These are phyloP conservation scores for Halictus rubicundus DNA, from an alignment of 1,140 invertebrate genomes.

Conservation along the genomic window DNA sequence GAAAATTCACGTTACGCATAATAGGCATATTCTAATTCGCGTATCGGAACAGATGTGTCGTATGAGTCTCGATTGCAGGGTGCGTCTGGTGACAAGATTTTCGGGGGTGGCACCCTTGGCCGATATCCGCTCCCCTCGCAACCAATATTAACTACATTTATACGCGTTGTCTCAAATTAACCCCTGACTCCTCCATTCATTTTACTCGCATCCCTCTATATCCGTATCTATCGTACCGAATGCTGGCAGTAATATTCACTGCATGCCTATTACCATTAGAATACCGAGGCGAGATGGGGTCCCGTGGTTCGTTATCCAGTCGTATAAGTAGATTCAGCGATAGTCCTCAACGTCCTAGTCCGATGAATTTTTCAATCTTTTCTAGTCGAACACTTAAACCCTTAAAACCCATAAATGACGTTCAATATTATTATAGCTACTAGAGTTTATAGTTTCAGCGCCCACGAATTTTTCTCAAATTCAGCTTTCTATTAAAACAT, in stretches of 20 bases:
- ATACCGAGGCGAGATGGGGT: constrained; percentile 20
- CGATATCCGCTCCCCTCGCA: constrained; percentile 39
- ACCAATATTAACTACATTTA: constrained; percentile 61
- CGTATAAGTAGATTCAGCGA: neutral
- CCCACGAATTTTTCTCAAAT: too few relatives aligned
- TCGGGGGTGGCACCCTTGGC: constrained; percentile 60
- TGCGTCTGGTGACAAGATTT: constrained; percentile 65
- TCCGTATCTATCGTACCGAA: constrained; percentile 32
- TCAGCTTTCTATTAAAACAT: too few relatives aligned
- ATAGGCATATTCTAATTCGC: constrained; percentile 27
- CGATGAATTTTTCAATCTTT: neutral
- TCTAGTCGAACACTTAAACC: too few relatives aligned
- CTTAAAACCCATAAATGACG: too few relatives aligned
- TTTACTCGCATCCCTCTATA: constrained; percentile 48
- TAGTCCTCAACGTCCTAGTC: neutral
- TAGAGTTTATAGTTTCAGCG: too few relatives aligned
- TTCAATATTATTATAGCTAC: too few relatives aligned
- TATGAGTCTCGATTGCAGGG: constrained; percentile 62
- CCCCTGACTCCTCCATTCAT: constrained; percentile 75
- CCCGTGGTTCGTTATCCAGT: neutral
- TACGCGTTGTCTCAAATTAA: constrained; percentile 71
- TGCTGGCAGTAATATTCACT: constrained; percentile 38
- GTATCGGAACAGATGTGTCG: constrained; percentile 69
- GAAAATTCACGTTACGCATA: constrained; percentile 22
- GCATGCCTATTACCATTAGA: constrained; percentile 32